These are phyloP conservation scores for Pachydiplax longipennis DNA, from an alignment of 2,888 invertebrate genomes.

Conservation along the genomic window DNA sequence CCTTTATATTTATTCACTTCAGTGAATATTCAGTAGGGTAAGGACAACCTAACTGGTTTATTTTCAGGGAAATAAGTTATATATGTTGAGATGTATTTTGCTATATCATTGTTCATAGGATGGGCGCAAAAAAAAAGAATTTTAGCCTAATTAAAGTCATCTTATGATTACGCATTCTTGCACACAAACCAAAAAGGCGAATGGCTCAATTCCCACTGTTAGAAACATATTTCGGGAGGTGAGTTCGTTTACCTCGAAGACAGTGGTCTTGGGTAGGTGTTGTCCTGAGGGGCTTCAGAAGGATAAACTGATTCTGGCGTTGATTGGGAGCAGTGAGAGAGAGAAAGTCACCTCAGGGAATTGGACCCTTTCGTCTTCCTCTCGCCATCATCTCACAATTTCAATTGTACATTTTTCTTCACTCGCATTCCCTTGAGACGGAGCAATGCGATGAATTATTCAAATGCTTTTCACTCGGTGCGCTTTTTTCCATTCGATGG, in stretches of 20 bases:
- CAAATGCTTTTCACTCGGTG: neutral
- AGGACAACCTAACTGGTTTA: no score
- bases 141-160: neutral
- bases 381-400: neutral
- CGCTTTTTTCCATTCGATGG: neutral
- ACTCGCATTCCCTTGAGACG: neutral
- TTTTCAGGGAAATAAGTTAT: no score
- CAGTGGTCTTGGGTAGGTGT: neutral
- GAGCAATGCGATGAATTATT: neutral
- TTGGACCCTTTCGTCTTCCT: neutral
- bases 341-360: neutral
- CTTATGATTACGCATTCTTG: neutral
- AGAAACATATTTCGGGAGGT: no score
- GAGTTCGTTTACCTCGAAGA: neutral
- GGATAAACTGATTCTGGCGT: slow-evolving; percentile 25
- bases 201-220: neutral
- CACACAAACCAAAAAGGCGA: neutral
- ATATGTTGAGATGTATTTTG: neutral
- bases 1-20: no score
- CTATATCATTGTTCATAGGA: no score
- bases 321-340: slow-evolving; percentile 2
- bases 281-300: neutral
- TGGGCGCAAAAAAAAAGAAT: no score
- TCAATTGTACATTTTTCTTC: neutral
- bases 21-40: no score